Percentiles rank a stretch among this genome's conserved stretches.
phyloP scores from a whole-genome alignment of 1,140 invertebrate genomes.

The Pseudoatta argentina region DNA sequence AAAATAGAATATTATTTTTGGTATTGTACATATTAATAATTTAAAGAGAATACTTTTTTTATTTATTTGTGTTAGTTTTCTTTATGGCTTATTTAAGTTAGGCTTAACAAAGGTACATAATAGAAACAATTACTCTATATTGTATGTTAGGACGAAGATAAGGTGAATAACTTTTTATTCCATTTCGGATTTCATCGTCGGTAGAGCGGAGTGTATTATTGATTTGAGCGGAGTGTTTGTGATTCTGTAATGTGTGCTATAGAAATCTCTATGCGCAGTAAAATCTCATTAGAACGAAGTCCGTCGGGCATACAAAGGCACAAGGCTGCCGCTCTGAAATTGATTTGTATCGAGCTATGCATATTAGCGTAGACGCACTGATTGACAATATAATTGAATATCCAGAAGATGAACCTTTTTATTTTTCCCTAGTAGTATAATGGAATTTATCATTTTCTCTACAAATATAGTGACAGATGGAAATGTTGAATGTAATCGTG shows the following conservation, averaged over 20 bases:
- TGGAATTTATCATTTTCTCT: neutral
- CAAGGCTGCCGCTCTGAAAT: constrained; percentile 12
- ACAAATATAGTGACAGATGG: neutral
- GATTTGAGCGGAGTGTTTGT: neutral
- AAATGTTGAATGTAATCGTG: neutral
- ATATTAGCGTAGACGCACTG: neutral
- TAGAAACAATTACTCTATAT: too few species aligned
- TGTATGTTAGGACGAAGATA: neutral
- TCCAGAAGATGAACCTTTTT: constrained; percentile 10
- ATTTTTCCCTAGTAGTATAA: neutral
- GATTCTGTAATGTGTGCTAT: neutral
- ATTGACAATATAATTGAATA: constrained; percentile 20
- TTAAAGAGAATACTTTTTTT: too few species aligned
- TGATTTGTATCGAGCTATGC: constrained; percentile 12
- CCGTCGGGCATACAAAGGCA: neutral
- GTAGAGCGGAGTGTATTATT: neutral
- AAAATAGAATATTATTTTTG: too few species aligned
- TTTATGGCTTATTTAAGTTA: too few species aligned
- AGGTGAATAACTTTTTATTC: neutral
- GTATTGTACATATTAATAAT: too few species aligned
- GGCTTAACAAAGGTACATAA: too few species aligned
- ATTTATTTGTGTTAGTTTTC: too few species aligned
- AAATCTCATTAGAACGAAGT: constrained; percentile 48
- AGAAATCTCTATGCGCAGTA: neutral
- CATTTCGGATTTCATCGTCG: neutral